Percentiles rank a stretch among this genome's conserved stretches.
Evolutionary conservation across 1,140 invertebrate genomes (phyloP).

Genomic region (Sipha flava): DNA sequence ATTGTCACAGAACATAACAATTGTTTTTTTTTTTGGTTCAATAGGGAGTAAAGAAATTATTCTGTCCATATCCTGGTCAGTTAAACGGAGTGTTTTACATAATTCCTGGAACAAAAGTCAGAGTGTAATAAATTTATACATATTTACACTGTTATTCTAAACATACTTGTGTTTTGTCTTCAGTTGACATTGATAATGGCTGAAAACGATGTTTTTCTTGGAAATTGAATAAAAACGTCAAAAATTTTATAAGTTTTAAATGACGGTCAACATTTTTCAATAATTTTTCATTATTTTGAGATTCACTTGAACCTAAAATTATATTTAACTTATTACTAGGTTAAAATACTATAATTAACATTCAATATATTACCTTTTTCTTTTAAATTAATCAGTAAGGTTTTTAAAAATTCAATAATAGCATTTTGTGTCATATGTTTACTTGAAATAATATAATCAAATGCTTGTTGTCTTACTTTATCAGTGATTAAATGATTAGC

Average conservation of each 20-base stretch:
- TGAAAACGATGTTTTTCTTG: background rate
- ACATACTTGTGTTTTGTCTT: slow-evolving; percentile 8
- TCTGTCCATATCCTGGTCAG: background rate
- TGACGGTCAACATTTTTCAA: background rate
- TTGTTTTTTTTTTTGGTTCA: slow-evolving; percentile 36
- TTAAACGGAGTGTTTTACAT: slow-evolving; percentile 13
- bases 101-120: background rate
- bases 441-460: slow-evolving; percentile 60
- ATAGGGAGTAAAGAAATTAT: slow-evolving; percentile 27
- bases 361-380: background rate
- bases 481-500: slow-evolving; percentile 62
- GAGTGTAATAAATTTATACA: background rate
- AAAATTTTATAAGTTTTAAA: background rate
- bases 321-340: background rate
- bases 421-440: slow-evolving; percentile 52
- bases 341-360: background rate
- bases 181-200: background rate
- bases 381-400: background rate
- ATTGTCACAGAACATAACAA: slow-evolving; percentile 46
- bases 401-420: slow-evolving; percentile 39
- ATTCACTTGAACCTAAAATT: slow-evolving; percentile 43
- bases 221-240: background rate
- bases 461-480: slow-evolving; percentile 59
- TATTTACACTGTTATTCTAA: background rate
- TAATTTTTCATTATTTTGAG: background rate